These are phyloP conservation scores for Galeopsomyia nigrocyanea DNA, from an alignment of 2,888 invertebrate genomes.

Conservation along the genomic window DNA sequence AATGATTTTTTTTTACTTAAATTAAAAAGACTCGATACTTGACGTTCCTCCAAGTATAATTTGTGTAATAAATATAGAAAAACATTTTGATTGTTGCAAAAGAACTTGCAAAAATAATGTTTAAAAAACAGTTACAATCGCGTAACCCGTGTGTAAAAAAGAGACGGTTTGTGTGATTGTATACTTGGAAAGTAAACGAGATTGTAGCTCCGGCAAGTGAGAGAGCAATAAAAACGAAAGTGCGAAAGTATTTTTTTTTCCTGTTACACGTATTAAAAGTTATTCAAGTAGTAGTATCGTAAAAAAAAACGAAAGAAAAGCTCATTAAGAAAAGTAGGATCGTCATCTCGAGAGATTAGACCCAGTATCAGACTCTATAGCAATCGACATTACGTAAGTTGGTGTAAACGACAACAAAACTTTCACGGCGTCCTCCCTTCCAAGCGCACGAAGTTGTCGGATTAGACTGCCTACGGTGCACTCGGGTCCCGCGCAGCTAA, in stretches of 20 bases:
- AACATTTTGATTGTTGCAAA: slow-evolving; percentile 25
- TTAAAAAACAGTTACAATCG: slow-evolving; percentile 12
- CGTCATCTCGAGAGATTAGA: slow-evolving; percentile 68
- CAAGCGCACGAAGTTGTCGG: slow-evolving; percentile 63
- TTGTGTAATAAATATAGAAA: slow-evolving; percentile 29
- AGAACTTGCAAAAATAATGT: slow-evolving; percentile 33
- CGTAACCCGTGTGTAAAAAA: slow-evolving; percentile 34
- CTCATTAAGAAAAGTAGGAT: slow-evolving; percentile 54
- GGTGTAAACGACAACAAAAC: slow-evolving; percentile 64
- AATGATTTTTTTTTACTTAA: no score
- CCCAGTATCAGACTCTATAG: slow-evolving; percentile 64
- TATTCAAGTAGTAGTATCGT: no score
- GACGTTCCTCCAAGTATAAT: slow-evolving; percentile 19
- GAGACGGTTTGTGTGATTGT: slow-evolving; percentile 5
- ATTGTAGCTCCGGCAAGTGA: slow-evolving; percentile 34
- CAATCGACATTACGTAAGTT: slow-evolving; percentile 60
- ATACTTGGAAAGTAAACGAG: slow-evolving; percentile 19
- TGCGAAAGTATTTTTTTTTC: no score
- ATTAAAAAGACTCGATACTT: slow-evolving; percentile 38
- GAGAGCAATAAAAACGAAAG: slow-evolving; percentile 29
- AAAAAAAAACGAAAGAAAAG: background rate
- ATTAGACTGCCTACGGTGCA: slow-evolving; percentile 64
- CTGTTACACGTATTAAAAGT: no score
- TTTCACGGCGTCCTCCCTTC: slow-evolving; percentile 64
- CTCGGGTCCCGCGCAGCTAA: slow-evolving; percentile 62